Evolutionary conservation across 2,113 vertebrate species (phyloP).

Genomic region (Larimichthys crocea): DNA sequence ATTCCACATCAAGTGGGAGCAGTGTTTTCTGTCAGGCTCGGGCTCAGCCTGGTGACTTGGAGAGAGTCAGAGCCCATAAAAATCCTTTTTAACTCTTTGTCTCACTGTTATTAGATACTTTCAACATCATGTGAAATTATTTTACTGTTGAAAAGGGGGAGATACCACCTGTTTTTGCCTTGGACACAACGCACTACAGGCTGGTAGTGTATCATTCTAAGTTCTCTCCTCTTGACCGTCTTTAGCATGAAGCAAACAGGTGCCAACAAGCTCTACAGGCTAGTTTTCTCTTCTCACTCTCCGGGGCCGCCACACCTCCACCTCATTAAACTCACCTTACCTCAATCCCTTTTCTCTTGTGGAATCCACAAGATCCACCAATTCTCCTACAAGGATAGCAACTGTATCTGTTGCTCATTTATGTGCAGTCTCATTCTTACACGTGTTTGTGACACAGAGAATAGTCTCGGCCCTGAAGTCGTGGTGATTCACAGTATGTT

Average conservation of each 20-base stretch:
- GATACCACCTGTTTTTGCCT: not conserved
- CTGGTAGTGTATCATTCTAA: not conserved
- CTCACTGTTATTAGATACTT: not conserved
- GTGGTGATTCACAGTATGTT: not conserved
- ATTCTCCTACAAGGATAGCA: not conserved
- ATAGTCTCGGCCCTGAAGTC: too few species aligned
- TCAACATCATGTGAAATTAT: not conserved
- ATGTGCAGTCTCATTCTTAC: not conserved
- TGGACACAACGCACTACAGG: not conserved
- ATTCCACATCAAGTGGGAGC: slow-evolving; percentile 7
- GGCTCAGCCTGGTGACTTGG: slow-evolving; percentile 2
- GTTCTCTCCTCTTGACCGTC: not conserved
- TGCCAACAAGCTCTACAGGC: not conserved
- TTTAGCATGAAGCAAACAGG: not conserved
- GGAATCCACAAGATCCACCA: not conserved
- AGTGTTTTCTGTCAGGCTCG: slow-evolving; percentile 8
- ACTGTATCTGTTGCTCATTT: not conserved
- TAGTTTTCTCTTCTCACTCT: not conserved
- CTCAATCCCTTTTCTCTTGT: not conserved
- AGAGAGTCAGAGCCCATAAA: not conserved
- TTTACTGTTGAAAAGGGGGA: not conserved
- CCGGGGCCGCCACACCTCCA: not conserved
- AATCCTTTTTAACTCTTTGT: not conserved
- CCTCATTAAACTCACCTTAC: not conserved
- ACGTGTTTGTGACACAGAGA: not conserved